Evolutionary conservation across 35 echinoderm and acorn worm species (phyloP), one percentile per base, ranked within the genome.

Genomic region (Lytechinus variegatus): DNA sequence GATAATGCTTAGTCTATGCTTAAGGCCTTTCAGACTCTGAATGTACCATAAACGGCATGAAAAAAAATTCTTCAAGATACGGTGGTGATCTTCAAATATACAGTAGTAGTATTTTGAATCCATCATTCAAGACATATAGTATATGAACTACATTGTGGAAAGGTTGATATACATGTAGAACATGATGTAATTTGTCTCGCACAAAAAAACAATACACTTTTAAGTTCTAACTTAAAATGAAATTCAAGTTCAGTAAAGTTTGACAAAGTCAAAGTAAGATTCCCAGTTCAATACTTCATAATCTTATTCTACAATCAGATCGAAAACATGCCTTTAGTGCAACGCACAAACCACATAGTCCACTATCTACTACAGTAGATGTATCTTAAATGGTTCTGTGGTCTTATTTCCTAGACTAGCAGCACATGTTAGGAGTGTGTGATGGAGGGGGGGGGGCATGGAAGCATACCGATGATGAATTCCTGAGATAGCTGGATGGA

Each of bases 401-500:
- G 66, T 79, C 21, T 79, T 79, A 24, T n/a, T n/a, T 79, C 0
- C 4, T 7, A 79, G 66, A 79, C 66, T 79, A 79, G 66, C 66
- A 79, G 19, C 66, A 79, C 66, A 79, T 79, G 66, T 79, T 24
- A 5, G n/a, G 66, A 79, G 66, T 79, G 66, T 79, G 88, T 90
- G 88, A 54, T 90, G 29, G 27, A 27, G 29, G 88, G 88, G 88
- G 88, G 88, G 88, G 88, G 88, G 29, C 14, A 52, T 19, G 52
- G 29, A 44, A 90, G 29, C 88, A 90, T 90, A 52, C 28, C 29
- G 28, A 90, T 12, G 14, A 33, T 90, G 88, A 90, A 90, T 90
- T 90, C 88, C 88, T 52, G 52, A 90, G 88, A 90, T 90, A 90
- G 88, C 52, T 90, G 88, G 88, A 90, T 90, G 88, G 88, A 90